These are phyloP conservation scores for Pyralis farinalis DNA, from an alignment of 2,888 invertebrate species.

Conservation along the genomic window DNA sequence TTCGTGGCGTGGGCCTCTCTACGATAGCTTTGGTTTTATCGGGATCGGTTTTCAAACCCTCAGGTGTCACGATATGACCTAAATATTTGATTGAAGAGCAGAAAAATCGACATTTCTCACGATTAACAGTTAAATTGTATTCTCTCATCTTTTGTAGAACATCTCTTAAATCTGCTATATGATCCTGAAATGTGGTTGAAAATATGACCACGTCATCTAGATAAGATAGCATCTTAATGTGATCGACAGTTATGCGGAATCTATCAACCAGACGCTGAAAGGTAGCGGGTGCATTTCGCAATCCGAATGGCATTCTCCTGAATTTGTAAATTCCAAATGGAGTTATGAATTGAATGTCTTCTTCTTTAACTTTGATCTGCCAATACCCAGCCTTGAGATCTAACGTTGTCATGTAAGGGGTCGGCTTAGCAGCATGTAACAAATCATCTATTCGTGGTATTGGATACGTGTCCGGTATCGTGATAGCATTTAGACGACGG, in stretches of 20 bases:
- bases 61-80: slow-evolving; percentile 21
- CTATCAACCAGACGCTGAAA: too few species aligned
- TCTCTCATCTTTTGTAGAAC: slow-evolving; percentile 20
- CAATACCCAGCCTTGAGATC: slow-evolving; percentile 29
- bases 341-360: slow-evolving; percentile 29
- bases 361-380: too few species aligned
- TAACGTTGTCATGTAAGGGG: slow-evolving; percentile 25
- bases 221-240: slow-evolving; percentile 17
- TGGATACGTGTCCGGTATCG: too few species aligned
- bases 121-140: slow-evolving; percentile 24
- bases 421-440: slow-evolving; percentile 29
- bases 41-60: slow-evolving; percentile 20
- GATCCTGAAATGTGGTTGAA: slow-evolving; percentile 23
- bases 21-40: slow-evolving; percentile 25
- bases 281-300: slow-evolving; percentile 34
- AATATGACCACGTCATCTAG: slow-evolving; percentile 31
- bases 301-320: slow-evolving; percentile 34
- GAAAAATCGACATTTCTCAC: slow-evolving; percentile 22
- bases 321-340: slow-evolving; percentile 31
- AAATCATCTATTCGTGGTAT: too few species aligned
- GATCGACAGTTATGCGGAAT: slow-evolving; percentile 4
- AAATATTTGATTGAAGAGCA: slow-evolving; percentile 21
- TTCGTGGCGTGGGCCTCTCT: slow-evolving; percentile 21
- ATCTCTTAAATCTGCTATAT: slow-evolving; percentile 24
- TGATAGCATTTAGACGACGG: too few species aligned